These are phyloP conservation scores for Peromyscus aztecus DNA, from an alignment of 2,797 vertebrate genomes.

Conservation along the genomic window DNA sequence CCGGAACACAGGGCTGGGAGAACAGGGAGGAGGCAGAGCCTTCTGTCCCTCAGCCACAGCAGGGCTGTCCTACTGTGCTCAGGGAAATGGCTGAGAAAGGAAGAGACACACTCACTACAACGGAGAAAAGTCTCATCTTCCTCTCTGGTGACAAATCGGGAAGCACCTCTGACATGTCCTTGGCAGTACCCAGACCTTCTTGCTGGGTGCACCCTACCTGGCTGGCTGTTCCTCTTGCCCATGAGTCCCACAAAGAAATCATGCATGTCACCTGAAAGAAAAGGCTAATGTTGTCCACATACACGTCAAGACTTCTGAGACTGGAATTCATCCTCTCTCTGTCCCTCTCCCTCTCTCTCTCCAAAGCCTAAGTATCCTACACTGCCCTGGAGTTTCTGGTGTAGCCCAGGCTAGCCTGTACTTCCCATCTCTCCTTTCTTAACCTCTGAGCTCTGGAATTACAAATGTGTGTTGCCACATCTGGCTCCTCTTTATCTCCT, in stretches of 20 bases:
- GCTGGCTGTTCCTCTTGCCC: slow-evolving; percentile 93
- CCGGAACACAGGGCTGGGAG: neutral
- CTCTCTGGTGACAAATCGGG: neutral
- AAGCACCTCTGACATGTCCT: neutral
- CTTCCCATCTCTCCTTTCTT: neutral
- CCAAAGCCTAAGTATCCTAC: neutral
- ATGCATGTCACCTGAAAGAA: slow-evolving; percentile 94
- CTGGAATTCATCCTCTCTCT: neutral
- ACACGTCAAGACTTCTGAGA: neutral
- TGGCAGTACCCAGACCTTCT: neutral
- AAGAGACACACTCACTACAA: neutral
- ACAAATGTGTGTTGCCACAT: neutral
- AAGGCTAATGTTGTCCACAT: slow-evolving; percentile 15
- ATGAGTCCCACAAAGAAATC: slow-evolving; percentile 98
- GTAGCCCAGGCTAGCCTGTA: neutral
- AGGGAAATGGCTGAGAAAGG: neutral
- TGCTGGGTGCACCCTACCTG: slow-evolving; percentile 81
- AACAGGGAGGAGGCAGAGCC: neutral
- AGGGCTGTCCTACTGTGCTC: neutral
- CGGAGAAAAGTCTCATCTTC: slow-evolving; percentile 4
- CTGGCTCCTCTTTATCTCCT: neutral
- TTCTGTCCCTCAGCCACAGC: neutral
- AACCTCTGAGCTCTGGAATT: neutral
- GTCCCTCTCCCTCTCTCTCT: neutral
- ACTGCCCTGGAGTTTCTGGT: neutral